Conservation (phyloP, 1,140 invertebrate species). For the Monomorium pharaonis region DNA sequence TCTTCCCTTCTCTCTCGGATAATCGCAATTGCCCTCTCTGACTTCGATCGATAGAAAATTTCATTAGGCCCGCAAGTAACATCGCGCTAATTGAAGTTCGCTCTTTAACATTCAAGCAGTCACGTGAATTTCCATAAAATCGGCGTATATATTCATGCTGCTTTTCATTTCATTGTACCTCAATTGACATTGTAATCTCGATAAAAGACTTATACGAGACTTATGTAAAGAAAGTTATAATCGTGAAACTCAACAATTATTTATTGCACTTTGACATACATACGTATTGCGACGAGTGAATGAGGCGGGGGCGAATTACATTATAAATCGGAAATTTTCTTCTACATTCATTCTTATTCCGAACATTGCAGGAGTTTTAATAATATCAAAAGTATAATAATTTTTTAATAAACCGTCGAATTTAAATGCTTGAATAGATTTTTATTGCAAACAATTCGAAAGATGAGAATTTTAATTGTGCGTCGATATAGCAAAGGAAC, state of each 20-base stretch:
- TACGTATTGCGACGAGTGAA: neutral
- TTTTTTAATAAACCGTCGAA: neutral
- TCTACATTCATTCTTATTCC: neutral
- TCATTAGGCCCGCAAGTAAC: neutral
- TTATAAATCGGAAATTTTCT: neutral
- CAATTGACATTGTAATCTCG: neutral
- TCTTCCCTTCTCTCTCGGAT: no score
- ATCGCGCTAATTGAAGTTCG: neutral
- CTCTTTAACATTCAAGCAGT: slow-evolving; percentile 21
- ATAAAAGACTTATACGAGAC: slow-evolving; percentile 11
- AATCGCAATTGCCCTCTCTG: neutral
- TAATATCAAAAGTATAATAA: neutral
- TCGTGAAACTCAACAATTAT: neutral
- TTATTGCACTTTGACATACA: neutral
- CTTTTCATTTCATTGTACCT: slow-evolving; percentile 42
- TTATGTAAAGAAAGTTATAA: slow-evolving; percentile 35
- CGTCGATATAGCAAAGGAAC: neutral
- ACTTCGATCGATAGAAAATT: slow-evolving; percentile 21
- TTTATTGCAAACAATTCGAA: neutral
- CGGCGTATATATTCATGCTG: neutral
- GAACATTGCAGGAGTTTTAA: neutral
- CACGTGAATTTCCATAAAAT: slow-evolving; percentile 21
- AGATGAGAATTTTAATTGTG: neutral
- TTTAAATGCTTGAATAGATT: neutral
- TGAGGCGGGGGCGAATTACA: neutral